These are phyloP conservation scores for Drymodes brunneopygia DNA, from an alignment of 2,113 vertebrate genomes.

Conservation along the genomic window DNA sequence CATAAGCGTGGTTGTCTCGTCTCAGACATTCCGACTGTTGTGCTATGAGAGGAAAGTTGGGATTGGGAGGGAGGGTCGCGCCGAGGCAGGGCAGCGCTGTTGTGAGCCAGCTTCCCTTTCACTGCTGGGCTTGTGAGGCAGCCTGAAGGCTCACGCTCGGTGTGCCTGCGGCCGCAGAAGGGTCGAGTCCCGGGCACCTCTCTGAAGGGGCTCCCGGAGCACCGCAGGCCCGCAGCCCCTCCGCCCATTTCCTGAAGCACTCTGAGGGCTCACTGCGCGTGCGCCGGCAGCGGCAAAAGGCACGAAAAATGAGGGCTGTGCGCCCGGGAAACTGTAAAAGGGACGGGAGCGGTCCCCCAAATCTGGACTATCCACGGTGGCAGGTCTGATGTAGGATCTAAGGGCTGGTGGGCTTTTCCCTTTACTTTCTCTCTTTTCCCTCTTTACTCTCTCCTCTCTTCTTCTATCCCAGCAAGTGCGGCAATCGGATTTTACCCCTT, in stretches of 20 bases:
- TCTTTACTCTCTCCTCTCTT: background rate
- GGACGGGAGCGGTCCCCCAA: background rate
- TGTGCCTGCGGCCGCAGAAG: background rate
- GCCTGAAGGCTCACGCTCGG: background rate
- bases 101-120: background rate
- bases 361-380: fast-evolving
- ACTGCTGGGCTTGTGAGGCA: background rate
- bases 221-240: background rate
- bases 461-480: background rate
- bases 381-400: background rate
- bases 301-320: fast-evolving
- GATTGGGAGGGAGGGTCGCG: background rate
- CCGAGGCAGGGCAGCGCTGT: background rate
- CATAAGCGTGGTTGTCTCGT: background rate
- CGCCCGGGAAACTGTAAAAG: background rate
- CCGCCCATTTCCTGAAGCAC: background rate
- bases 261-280: fast-evolving
- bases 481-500: background rate
- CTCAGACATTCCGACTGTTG: background rate
- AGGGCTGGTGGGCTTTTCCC: background rate
- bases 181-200: too few relatives aligned
- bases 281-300: background rate
- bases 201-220: background rate
- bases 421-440: background rate
- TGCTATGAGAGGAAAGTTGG: background rate